Percentiles rank a stretch among this genome's conserved stretches.
phyloP scores from a whole-genome alignment of 2,888 invertebrate species.

The Phaedon cochleariae region DNA sequence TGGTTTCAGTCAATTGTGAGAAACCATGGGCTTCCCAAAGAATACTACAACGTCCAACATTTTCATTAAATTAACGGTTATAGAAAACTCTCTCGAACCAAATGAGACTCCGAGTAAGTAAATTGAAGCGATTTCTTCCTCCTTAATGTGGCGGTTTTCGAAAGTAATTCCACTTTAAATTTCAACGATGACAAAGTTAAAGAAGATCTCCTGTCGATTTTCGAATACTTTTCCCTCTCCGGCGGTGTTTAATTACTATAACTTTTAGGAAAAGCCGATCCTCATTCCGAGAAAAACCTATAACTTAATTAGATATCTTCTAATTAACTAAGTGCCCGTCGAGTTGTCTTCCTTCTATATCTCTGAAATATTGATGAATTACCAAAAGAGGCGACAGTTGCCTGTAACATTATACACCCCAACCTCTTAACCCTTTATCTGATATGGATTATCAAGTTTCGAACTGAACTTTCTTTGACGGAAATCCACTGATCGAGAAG shows the following conservation, averaged over 20 bases:
- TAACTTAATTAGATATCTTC: slow-evolving; percentile 58
- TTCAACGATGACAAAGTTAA: slow-evolving; percentile 40
- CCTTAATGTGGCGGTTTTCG: slow-evolving; percentile 41
- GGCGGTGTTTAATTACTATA: slow-evolving; percentile 53
- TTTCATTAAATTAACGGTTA: neutral
- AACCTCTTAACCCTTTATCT: neutral
- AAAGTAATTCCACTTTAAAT: slow-evolving; percentile 44
- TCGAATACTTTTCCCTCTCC: slow-evolving; percentile 33
- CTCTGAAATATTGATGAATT: slow-evolving; percentile 40
- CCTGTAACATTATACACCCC: neutral
- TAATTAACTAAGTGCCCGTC: slow-evolving; percentile 57
- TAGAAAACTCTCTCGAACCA: slow-evolving; percentile 15
- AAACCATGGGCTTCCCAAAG: too few relatives aligned
- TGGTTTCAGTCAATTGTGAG: too few relatives aligned
- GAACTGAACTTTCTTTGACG: neutral
- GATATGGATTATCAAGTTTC: slow-evolving; percentile 1
- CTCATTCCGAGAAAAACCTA: slow-evolving; percentile 55
- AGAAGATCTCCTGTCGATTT: slow-evolving; percentile 42
- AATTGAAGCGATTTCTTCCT: slow-evolving; percentile 36
- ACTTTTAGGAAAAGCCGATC: slow-evolving; percentile 54
- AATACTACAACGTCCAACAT: neutral
- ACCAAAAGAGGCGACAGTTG: slow-evolving; percentile 38
- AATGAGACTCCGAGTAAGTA: slow-evolving; percentile 30
- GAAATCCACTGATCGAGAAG: neutral
- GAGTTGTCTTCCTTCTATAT: slow-evolving; percentile 24